phyloP scores from a whole-genome alignment of 2,888 invertebrate species.

The Andrena haemorrhoa region DNA sequence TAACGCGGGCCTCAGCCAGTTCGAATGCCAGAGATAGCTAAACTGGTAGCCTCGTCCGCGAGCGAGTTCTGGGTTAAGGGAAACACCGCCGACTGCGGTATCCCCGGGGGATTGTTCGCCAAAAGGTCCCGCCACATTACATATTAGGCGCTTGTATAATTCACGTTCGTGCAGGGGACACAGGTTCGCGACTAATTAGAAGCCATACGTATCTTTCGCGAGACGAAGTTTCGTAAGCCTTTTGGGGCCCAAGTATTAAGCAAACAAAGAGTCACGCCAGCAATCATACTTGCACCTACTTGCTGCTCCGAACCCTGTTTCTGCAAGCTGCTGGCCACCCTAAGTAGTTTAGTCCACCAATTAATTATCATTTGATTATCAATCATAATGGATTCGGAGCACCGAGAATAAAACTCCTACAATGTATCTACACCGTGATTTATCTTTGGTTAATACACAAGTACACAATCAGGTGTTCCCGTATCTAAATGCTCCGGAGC shows the following conservation, averaged over 20 bases:
- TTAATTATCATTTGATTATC: no score
- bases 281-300: no score
- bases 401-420: no score
- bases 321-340: no score
- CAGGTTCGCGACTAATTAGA: constrained; percentile 13
- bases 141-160: constrained; percentile 34
- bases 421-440: no score
- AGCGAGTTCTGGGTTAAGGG: constrained; percentile 60
- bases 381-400: no score
- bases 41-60: constrained; percentile 59
- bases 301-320: no score
- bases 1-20: constrained; percentile 68
- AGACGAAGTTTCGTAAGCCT: background rate
- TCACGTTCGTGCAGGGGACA: background rate
- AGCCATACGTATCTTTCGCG: background rate
- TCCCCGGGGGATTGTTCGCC: constrained; percentile 52
- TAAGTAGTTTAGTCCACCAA: no score
- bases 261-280: background rate
- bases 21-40: constrained; percentile 69
- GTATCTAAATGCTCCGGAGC: background rate
- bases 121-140: constrained; percentile 49
- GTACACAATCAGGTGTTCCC: background rate
- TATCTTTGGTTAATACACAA: background rate
- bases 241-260: background rate
- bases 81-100: constrained; percentile 59